These are phyloP conservation scores for Adelges cooleyi DNA, from an alignment of 1,140 invertebrate species.

Conservation along the genomic window DNA sequence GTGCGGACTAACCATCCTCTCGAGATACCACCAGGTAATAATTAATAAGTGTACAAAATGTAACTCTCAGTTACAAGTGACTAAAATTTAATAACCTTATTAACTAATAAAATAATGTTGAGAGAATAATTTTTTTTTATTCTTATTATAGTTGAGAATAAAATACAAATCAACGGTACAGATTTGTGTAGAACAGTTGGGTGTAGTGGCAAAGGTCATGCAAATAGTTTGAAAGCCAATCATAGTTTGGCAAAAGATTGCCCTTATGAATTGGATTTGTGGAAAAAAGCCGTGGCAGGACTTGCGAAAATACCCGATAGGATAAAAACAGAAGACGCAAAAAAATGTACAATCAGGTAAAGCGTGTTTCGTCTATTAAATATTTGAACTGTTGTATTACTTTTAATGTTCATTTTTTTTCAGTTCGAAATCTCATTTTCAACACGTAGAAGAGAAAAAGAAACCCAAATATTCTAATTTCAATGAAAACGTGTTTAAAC, in stretches of 20 bases:
- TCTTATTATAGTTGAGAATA: no score
- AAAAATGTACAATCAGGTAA: not conserved
- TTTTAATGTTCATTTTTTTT: not conserved
- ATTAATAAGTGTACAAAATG: no score
- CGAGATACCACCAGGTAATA: slow-evolving; percentile 63
- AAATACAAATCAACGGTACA: no score
- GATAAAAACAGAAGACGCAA: not conserved
- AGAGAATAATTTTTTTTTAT: no score
- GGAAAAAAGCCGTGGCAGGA: slow-evolving; percentile 12
- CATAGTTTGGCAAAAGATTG: not conserved
- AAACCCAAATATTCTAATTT: no score
- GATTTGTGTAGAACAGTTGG: not conserved
- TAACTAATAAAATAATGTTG: no score
- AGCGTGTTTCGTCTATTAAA: no score
- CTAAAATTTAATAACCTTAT: no score
- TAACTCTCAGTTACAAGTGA: no score
- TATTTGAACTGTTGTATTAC: no score
- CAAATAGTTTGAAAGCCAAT: not conserved
- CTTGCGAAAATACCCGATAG: not conserved
- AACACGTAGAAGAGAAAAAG: not conserved
- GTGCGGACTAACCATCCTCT: slow-evolving; percentile 73
- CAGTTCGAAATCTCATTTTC: not conserved
- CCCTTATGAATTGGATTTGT: slow-evolving; percentile 12
- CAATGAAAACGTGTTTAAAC: no score
- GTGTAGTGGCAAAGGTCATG: slow-evolving; percentile 7